Base-by-base conservation (phyloP, 1,140 invertebrate genomes). In the Lordiphosa mommai region DNA sequence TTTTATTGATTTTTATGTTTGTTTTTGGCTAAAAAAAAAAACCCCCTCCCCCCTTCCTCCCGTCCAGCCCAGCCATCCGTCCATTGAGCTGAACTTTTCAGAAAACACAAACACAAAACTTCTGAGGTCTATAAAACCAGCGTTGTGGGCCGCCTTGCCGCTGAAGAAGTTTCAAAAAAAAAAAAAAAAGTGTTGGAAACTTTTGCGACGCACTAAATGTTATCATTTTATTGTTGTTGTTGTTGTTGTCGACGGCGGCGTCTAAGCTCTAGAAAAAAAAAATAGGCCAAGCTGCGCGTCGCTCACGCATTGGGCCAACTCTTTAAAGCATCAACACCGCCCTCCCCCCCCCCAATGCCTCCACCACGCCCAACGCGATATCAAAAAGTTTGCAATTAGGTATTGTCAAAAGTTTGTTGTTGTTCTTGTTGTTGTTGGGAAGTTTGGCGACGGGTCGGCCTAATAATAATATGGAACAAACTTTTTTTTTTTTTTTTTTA, bases 191-290 rank as follows among this genome's bases (percentile, higher is more conserved):
- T 72, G 69, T 56, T 52, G 59, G 37, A 59, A 82, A 82, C 76
- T 82, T 82, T 82, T 76, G 72, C 77, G 76, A 82, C 77, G 76
- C 67, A 82, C 76, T 82, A 82, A 82, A 82, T 77, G 72, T 76
- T 84, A 77, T 84, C 61, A 76, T 50, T 76, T 51, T 71, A 61
- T 68, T 49, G 33, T 50, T 68, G 52, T 50, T 70, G 53, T 51
- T 69, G 37, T 43, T 77, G 61, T 63, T 65, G 58, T 40, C 61
- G 36, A 32, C 61, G 47, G 41, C 48, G 56, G 55, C 50, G 66
- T 67, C 65, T 69, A 80, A 80, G 70, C 63, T n/a, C 53, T 44
- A 52, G 49, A 56, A 49, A 59, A 14, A 43, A 74, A 73, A 76
- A 71, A 76, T 76, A 66, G 72, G 72, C 66, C 72, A 76, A 57